Evolutionary conservation across 2,113 vertebrate species (phyloP).

Genomic region (Bubo bubo): DNA sequence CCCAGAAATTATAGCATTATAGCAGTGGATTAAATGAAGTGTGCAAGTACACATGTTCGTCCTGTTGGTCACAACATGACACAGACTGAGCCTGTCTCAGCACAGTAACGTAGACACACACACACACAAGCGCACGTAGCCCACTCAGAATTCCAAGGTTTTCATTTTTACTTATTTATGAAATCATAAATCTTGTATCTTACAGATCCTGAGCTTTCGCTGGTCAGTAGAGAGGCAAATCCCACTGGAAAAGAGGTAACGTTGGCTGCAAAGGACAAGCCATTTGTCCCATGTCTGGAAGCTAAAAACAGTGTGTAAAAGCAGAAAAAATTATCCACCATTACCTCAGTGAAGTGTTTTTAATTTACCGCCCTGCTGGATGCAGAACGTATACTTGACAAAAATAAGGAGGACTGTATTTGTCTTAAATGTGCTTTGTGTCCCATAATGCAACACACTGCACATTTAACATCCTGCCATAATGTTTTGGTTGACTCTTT

Average conservation of each 20-base stretch:
- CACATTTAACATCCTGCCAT: background rate
- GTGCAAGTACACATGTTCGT: background rate
- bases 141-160: background rate
- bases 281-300: conserved; percentile 1
- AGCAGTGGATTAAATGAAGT: background rate
- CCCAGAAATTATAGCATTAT: background rate
- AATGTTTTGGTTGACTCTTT: background rate
- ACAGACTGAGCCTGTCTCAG: background rate
- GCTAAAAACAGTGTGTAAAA: conserved; percentile 9
- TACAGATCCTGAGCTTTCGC: background rate
- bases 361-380: conserved; percentile 40
- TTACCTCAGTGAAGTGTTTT: conserved; percentile 31
- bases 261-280: background rate
- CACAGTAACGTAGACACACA: background rate
- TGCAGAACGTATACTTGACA: background rate
- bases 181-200: background rate
- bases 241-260: background rate
- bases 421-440: background rate
- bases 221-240: background rate
- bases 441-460: background rate
- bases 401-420: background rate
- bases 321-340: conserved; percentile 31
- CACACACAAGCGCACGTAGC: fast-evolving
- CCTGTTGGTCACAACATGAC: background rate
- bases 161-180: background rate